Percentiles rank a stretch among this genome's conserved stretches.
Conservation (phyloP, 2,113 vertebrate species). For the Thamnophis sirtalis region DNA sequence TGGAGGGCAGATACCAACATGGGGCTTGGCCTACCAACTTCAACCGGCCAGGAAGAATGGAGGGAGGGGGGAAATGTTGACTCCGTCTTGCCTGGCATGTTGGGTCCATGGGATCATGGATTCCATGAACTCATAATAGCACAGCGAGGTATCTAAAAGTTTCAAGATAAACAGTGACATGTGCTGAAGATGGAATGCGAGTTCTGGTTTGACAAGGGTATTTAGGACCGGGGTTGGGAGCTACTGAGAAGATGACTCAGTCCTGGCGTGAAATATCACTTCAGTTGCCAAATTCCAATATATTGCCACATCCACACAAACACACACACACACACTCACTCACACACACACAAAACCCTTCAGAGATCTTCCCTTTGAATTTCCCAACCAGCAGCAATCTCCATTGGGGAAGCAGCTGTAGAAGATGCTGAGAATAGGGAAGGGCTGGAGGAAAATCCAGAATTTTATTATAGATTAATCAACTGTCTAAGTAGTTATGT, state of each 20-base stretch:
- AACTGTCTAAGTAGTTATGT: not conserved
- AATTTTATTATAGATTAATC: not conserved
- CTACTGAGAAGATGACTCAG: not conserved
- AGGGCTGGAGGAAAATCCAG: not conserved
- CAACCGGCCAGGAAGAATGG: not conserved
- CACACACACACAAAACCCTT: not conserved
- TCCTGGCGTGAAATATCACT: not conserved
- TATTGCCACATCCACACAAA: not conserved
- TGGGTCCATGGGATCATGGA: not conserved
- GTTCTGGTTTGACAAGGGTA: not conserved
- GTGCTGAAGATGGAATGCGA: not conserved
- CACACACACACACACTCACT: too few species aligned
- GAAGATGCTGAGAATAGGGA: constrained; percentile 1
- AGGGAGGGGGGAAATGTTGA: too few species aligned
- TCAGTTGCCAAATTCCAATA: not conserved
- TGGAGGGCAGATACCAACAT: not conserved
- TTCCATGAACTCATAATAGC: not conserved
- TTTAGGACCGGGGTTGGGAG: not conserved
- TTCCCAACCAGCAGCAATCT: constrained; percentile 1
- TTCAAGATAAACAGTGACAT: not conserved
- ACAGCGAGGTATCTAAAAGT: not conserved
- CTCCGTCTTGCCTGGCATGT: not conserved
- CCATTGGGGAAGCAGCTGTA: not conserved
- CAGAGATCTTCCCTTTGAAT: not conserved
- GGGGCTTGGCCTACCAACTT: not conserved